Evolutionary conservation across 2,888 invertebrate genomes (phyloP).

Genomic region (Diaphora mendica): DNA sequence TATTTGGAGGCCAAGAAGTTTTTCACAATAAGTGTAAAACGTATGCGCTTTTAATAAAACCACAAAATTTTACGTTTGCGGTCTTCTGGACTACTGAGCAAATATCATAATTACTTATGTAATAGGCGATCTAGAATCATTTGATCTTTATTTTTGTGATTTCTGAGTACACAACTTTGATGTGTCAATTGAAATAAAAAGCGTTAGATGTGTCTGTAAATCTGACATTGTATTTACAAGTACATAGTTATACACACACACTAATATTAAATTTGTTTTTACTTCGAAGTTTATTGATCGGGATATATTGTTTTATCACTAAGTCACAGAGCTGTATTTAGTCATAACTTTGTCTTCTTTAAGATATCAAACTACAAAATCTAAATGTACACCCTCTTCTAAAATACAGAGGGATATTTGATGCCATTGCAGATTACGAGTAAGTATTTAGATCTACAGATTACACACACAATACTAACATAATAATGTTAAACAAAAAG

Average conservation of each 20-base stretch:
- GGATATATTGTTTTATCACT: neutral
- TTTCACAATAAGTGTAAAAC: neutral
- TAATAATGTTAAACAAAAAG: no score
- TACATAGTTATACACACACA: no score
- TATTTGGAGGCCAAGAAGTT: conserved; percentile 23
- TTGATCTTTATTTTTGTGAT: neutral
- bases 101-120: neutral
- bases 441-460: conserved; percentile 69
- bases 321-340: no score
- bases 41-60: neutral
- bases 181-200: neutral
- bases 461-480: neutral
- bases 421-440: conserved; percentile 91
- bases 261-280: neutral
- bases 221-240: neutral
- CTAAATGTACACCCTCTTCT: conserved; percentile 85
- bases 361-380: neutral
- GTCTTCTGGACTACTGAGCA: neutral
- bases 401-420: conserved; percentile 90
- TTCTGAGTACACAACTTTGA: neutral
- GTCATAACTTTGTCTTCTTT: neutral
- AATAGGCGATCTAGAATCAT: conserved; percentile 17
- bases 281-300: neutral
- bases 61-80: neutral
- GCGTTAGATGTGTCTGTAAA: neutral